A percentile compares a stretch with the other conserved stretches of the same genome.
Evolutionary conservation across 2,113 vertebrate genomes (phyloP).

Genomic region (Hiodon tergisus): DNA sequence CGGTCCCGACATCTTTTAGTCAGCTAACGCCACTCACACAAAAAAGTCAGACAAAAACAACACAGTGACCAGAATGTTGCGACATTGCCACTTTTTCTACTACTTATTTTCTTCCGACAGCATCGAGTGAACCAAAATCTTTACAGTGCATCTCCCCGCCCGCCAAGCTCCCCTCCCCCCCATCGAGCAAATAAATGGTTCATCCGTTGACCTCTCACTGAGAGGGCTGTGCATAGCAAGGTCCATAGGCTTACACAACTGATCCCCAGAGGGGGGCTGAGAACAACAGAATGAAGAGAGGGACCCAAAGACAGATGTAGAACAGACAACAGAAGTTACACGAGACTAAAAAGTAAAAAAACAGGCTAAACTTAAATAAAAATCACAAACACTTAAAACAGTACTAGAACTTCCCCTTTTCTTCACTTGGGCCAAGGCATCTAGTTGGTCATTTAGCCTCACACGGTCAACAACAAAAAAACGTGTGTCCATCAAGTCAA

Average conservation of each 20-base stretch:
- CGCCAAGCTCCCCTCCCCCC: conserved; percentile 6
- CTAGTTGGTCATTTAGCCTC: conserved; percentile 48
- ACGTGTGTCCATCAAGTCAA: conserved; percentile 28
- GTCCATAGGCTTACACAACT: conserved; percentile 41
- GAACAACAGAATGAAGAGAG: not conserved
- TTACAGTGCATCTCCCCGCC: conserved; percentile 49
- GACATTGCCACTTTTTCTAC: conserved; percentile 41
- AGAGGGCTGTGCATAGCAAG: conserved; percentile 58
- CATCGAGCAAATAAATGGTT: conserved; percentile 55
- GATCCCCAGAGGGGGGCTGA: conserved; percentile 18
- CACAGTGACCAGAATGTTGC: conserved; percentile 25
- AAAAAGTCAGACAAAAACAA: conserved; percentile 14
- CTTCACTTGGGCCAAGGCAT: conserved; percentile 25
- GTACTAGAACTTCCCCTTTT: conserved; percentile 49
- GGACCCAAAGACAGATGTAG: conserved; percentile 16
- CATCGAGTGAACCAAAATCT: conserved; percentile 41
- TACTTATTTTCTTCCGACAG: conserved; percentile 49
- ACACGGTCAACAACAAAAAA: conserved; percentile 22
- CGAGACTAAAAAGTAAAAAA: not conserved
- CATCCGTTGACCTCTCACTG: conserved; percentile 34
- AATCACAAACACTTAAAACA: conserved; percentile 20
- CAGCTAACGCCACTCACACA: not conserved
- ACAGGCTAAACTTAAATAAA: not conserved
- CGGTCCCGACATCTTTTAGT: too few species aligned
- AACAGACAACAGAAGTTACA: conserved; percentile 16